Evolutionary conservation across 2,797 vertebrate species (phyloP), one percentile per base, ranked within the genome.

Genomic region (Helarctos malayanus): DNA sequence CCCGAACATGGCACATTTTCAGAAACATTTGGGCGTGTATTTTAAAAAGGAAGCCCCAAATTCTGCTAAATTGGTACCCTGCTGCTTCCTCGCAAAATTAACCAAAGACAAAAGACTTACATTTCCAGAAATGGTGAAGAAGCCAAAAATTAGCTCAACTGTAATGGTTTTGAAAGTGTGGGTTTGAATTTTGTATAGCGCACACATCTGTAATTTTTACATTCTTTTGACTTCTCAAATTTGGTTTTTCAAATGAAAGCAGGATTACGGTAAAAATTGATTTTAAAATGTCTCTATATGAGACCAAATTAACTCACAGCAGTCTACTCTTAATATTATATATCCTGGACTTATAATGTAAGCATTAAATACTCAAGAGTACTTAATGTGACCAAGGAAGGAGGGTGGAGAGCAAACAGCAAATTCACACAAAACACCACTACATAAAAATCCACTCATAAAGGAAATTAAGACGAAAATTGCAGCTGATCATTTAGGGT

Each of bases 181-280:
- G 16, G 15, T 94, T 54, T 94, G 81, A 80, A 75, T 65, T 89
- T 87, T 84, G 76, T 21, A 35, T 15, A 90, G 69, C 38, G 59
- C 21, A 90, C 32, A 49, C 25, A 94, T 27, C 81, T 89, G 47
- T 19, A 92, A 57, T 76, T 93, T 94, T 63, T 68, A 79, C 27
- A 69, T 59, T 83, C 65, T 81, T 90, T 92, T 61, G 71, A 59
- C 57, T 79, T 94, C 25, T 32, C 16, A n/a, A 79, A 73, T 80
- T 80, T 80, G 32, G 2, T 59, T 94, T 95, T 96, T 94, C 68
- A 92, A 85, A 88, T 90, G 83, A 85, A 86, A 84, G 68, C 54
- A 94, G 85, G 71, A 65, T 82, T 93, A n/a, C 75, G 23, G 21
- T 96, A 82, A 68, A 91, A 86, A 86, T 1, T 90, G 23, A 76